Evolutionary conservation across 2,888 invertebrate genomes (phyloP).

Genomic region (Pogonocherus hispidulus): DNA sequence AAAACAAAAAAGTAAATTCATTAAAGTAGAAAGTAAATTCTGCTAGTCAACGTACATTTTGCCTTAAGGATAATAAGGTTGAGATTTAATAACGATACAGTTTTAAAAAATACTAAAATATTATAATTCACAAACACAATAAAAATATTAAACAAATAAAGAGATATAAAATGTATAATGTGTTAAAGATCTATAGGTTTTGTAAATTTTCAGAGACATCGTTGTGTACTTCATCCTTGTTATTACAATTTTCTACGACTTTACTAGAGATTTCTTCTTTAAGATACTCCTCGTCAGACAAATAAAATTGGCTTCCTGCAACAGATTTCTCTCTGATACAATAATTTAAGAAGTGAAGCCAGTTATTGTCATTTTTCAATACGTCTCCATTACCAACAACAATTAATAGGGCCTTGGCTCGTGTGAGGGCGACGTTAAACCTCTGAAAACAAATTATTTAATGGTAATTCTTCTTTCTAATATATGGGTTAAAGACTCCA

Average conservation of each 20-base stretch:
- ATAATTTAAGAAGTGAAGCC: slow-evolving; percentile 65
- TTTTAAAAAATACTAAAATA: no score
- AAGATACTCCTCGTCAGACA: slow-evolving; percentile 17
- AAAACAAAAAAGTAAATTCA: no score
- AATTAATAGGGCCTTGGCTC: slow-evolving; percentile 78
- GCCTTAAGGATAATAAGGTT: no score
- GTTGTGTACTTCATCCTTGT: background rate
- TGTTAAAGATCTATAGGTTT: no score
- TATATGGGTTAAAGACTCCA: no score
- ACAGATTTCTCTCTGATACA: slow-evolving; percentile 64
- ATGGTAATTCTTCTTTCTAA: no score
- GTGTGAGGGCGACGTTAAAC: slow-evolving; percentile 81
- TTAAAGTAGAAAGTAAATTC: no score
- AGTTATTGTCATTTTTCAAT: slow-evolving; percentile 65
- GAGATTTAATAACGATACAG: no score
- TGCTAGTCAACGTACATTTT: no score
- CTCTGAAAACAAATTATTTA: slow-evolving; percentile 73
- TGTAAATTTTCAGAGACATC: background rate
- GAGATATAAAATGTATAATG: no score
- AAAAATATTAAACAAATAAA: no score
- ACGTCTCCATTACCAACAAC: slow-evolving; percentile 72
- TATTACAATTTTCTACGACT: background rate
- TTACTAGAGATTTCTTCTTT: slow-evolving; percentile 1
- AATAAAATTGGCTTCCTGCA: slow-evolving; percentile 35
- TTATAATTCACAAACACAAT: no score